These are phyloP conservation scores for Sphaerophoria rueppellii DNA, from an alignment of 2,888 invertebrate genomes.

Conservation along the genomic window DNA sequence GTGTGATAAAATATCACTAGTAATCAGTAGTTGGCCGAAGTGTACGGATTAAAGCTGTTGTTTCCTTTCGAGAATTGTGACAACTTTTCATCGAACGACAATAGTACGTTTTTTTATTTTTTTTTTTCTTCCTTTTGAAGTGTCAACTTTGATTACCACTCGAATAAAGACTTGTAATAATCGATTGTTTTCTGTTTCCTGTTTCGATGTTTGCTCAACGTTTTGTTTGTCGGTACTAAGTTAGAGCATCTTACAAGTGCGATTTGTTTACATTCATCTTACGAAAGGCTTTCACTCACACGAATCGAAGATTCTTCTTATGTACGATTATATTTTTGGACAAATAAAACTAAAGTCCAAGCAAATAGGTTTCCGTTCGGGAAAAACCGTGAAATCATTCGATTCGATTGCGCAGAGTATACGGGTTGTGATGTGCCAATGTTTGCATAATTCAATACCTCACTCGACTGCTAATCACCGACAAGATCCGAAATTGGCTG, in stretches of 20 bases:
- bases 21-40: conserved; percentile 82
- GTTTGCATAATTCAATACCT: conserved; percentile 63
- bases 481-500: conserved; percentile 17
- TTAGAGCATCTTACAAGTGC: conserved; percentile 2
- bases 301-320: conserved; percentile 38
- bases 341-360: conserved; percentile 49
- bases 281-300: conserved; percentile 30
- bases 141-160: conserved; percentile 37
- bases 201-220: conserved; percentile 12
- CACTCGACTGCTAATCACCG: conserved; percentile 47
- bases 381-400: conserved; percentile 61
- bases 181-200: conserved; percentile 21
- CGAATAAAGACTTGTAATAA: conserved; percentile 16
- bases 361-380: conserved; percentile 49
- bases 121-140: background rate
- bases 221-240: background rate
- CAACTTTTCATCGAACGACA: conserved; percentile 50
- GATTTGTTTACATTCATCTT: conserved; percentile 29
- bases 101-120: conserved; percentile 51
- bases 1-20: conserved; percentile 82
- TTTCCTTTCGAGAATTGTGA: conserved; percentile 72
- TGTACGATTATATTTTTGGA: background rate
- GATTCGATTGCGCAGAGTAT: conserved; percentile 22
- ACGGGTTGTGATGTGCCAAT: conserved; percentile 47
- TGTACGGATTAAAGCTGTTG: conserved; percentile 78